A percentile compares a stretch with the other conserved stretches of the same genome.
Evolutionary conservation across 2,797 vertebrate species (phyloP).

Genomic region (Coregonus sp.): DNA sequence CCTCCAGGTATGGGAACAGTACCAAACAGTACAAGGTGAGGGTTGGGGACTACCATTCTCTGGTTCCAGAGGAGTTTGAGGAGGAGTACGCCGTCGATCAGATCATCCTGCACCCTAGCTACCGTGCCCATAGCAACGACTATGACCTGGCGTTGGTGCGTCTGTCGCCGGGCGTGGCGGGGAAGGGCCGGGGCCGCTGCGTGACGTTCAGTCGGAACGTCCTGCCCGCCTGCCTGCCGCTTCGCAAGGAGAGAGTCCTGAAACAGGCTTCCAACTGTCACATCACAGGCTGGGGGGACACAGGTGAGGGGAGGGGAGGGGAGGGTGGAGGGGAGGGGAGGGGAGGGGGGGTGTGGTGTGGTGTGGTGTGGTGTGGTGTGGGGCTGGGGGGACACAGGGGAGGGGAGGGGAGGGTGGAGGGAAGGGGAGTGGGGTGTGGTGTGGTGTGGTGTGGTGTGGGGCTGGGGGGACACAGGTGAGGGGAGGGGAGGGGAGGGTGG

Average conservation of each 20-base stretch:
- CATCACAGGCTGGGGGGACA: slow-evolving; percentile 98
- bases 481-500: too few relatives aligned
- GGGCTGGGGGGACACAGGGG: too few relatives aligned
- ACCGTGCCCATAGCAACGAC: slow-evolving; percentile 85
- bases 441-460: too few relatives aligned
- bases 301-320: slow-evolving; percentile 73
- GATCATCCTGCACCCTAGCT: slow-evolving; percentile 85
- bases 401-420: too few relatives aligned
- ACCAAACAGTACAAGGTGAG: slow-evolving; percentile 87
- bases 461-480: slow-evolving; percentile 99
- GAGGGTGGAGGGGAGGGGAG: too few relatives aligned
- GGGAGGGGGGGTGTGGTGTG: too few relatives aligned
- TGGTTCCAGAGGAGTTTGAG: slow-evolving; percentile 93
- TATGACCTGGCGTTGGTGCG: slow-evolving; percentile 90
- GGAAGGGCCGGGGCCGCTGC: slow-evolving; percentile 75
- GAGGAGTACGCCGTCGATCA: slow-evolving; percentile 86
- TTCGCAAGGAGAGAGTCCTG: slow-evolving; percentile 83
- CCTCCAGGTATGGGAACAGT: slow-evolving; percentile 88
- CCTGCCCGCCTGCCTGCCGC: slow-evolving; percentile 88
- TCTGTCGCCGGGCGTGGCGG: slow-evolving; percentile 74
- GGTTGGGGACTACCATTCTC: slow-evolving; percentile 92
- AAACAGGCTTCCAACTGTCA: slow-evolving; percentile 88
- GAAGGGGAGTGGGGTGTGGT: too few relatives aligned
- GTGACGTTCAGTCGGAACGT: slow-evolving; percentile 85
- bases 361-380: too few relatives aligned